phyloP scores from a whole-genome alignment of 2,888 invertebrate species.

The Isoperla grammatica region DNA sequence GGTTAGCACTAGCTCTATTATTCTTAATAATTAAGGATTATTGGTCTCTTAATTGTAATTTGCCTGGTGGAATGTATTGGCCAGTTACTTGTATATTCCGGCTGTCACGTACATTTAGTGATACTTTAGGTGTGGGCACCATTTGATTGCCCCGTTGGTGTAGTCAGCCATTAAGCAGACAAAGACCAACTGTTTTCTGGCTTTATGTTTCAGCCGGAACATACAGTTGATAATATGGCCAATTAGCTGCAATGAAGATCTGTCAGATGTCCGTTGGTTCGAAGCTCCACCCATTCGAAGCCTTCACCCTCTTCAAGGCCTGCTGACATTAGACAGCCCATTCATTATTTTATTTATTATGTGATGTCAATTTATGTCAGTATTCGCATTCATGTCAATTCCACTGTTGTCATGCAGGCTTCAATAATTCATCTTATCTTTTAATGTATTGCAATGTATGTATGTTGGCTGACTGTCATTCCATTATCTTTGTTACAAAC shows the following conservation, averaged over 20 bases:
- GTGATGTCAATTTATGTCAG: constrained; percentile 4
- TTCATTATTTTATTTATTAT: constrained; percentile 6
- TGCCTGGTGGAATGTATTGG: no score
- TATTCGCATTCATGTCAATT: constrained; percentile 3
- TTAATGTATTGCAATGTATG: no score
- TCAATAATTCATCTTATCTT: no score
- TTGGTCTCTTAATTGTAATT: no score
- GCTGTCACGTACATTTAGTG: neutral
- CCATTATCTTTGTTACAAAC: no score
- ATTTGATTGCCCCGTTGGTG: neutral
- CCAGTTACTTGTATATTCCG: constrained; percentile 8
- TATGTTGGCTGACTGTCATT: no score
- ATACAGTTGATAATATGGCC: constrained; percentile 17
- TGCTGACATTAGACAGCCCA: neutral
- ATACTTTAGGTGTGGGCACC: neutral
- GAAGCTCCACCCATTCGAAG: neutral
- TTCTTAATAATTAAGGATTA: no score
- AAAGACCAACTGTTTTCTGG: constrained; percentile 15
- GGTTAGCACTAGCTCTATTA: no score
- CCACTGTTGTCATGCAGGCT: constrained; percentile 3
- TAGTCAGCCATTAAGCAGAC: constrained; percentile 8
- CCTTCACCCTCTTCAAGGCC: neutral
- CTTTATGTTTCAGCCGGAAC: constrained; percentile 20
- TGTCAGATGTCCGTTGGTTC: constrained; percentile 9
- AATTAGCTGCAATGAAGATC: constrained; percentile 6